These are phyloP conservation scores for Peribatodes rhomboidaria DNA, from an alignment of 2,888 invertebrate species.

Conservation along the genomic window DNA sequence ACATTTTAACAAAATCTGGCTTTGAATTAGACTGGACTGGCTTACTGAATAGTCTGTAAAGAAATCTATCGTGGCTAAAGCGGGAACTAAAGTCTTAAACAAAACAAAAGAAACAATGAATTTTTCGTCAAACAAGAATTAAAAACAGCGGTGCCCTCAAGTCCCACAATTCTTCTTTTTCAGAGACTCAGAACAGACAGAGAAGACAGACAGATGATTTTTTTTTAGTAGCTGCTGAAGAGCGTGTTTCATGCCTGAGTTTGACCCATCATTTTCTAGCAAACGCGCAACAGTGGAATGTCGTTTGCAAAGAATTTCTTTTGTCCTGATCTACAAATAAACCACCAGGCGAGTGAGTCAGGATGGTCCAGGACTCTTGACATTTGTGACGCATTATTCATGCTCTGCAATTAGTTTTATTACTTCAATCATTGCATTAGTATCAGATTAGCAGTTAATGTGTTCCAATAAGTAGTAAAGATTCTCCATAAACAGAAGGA, in stretches of 20 bases:
- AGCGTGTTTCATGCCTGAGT: background rate
- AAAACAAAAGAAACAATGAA: too few species aligned
- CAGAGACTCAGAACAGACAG: too few species aligned
- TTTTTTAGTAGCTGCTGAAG: too few species aligned
- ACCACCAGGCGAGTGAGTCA: conserved; percentile 27
- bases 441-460: background rate
- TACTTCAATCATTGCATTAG: conserved; percentile 10
- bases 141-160: too few species aligned
- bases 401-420: conserved; percentile 10
- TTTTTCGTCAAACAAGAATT: too few species aligned
- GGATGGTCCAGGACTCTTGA: conserved; percentile 14
- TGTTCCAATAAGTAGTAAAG: conserved; percentile 6
- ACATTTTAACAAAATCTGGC: too few species aligned
- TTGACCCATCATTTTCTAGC: background rate
- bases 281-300: background rate
- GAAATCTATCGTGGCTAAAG: too few species aligned
- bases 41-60: too few species aligned
- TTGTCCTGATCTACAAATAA: conserved; percentile 49
- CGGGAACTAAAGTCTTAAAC: too few species aligned
- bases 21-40: too few species aligned
- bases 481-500: background rate
- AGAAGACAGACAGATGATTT: too few species aligned
- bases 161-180: too few species aligned
- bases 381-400: conserved; percentile 8
- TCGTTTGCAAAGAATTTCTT: background rate